Conservation (phyloP, 1,140 invertebrate genomes). For the Zophobas morio region DNA sequence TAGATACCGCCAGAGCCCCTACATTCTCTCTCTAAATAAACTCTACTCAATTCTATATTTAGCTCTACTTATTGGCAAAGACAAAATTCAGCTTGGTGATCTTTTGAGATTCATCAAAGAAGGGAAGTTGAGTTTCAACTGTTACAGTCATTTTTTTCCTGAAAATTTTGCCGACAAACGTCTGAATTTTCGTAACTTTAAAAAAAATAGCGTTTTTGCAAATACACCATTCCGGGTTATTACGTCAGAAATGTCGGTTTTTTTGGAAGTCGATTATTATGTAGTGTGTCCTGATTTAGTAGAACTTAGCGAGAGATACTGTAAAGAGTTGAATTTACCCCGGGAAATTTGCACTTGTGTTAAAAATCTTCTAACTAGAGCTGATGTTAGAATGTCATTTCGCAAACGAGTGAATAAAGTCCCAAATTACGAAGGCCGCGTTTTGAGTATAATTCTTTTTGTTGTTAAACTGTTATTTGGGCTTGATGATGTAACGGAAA, state of each 20-base stretch:
- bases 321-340: conserved; percentile 73
- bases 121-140: conserved; percentile 73
- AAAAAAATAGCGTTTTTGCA: conserved; percentile 65
- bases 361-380: conserved; percentile 55
- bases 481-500: conserved; percentile 76
- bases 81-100: conserved; percentile 74
- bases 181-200: conserved; percentile 60
- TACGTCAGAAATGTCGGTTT: conserved; percentile 65
- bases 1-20: conserved; percentile 64
- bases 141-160: conserved; percentile 72
- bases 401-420: conserved; percentile 54
- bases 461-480: conserved; percentile 75
- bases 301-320: conserved; percentile 69
- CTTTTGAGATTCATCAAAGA: conserved; percentile 74
- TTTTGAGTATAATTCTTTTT: conserved; percentile 76
- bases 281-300: conserved; percentile 69
- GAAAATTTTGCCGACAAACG: conserved; percentile 61
- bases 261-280: conserved; percentile 66
- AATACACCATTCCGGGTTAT: conserved; percentile 64
- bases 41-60: conserved; percentile 71
- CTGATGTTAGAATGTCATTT: conserved; percentile 53
- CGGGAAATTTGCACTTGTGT: conserved; percentile 54
- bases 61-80: conserved; percentile 71
- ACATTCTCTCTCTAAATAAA: conserved; percentile 67
- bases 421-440: conserved; percentile 75